These are phyloP conservation scores for Monarcha castaneiventris DNA, from an alignment of 2,113 vertebrate genomes.

Conservation along the genomic window DNA sequence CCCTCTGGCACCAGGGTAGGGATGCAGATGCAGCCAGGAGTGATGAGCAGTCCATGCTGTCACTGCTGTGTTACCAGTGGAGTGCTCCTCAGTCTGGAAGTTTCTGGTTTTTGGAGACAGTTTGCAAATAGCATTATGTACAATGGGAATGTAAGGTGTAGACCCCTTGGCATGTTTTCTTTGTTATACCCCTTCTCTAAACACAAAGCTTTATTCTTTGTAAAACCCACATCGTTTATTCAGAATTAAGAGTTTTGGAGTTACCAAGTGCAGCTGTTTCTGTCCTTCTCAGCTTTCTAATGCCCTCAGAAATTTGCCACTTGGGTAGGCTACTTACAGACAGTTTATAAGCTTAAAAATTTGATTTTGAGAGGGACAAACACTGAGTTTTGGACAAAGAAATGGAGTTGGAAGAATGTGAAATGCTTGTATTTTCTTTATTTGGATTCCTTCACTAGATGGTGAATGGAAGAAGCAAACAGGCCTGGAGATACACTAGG, in stretches of 20 bases:
- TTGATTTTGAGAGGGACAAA: neutral
- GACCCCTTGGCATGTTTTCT: neutral
- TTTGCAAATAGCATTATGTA: neutral
- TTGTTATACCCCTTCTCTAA: neutral
- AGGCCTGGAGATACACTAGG: neutral
- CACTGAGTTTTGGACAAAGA: neutral
- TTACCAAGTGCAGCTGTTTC: neutral
- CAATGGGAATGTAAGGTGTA: neutral
- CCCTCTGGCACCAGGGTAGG: neutral
- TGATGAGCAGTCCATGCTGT: neutral
- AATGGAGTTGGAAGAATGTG: neutral
- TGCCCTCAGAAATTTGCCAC: neutral
- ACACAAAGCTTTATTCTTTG: neutral
- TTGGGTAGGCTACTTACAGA: neutral
- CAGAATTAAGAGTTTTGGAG: neutral
- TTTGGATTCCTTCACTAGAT: neutral
- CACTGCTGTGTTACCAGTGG: neutral
- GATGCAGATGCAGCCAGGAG: neutral
- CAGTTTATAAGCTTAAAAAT: neutral
- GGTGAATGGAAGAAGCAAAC: neutral
- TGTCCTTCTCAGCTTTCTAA: neutral
- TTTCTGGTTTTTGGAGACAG: neutral
- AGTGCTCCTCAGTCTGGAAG: neutral
- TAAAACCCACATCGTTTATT: neutral
- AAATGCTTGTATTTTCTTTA: neutral